phyloP scores from a whole-genome alignment of 2,888 invertebrate species.

The Cyclophora punctaria region DNA sequence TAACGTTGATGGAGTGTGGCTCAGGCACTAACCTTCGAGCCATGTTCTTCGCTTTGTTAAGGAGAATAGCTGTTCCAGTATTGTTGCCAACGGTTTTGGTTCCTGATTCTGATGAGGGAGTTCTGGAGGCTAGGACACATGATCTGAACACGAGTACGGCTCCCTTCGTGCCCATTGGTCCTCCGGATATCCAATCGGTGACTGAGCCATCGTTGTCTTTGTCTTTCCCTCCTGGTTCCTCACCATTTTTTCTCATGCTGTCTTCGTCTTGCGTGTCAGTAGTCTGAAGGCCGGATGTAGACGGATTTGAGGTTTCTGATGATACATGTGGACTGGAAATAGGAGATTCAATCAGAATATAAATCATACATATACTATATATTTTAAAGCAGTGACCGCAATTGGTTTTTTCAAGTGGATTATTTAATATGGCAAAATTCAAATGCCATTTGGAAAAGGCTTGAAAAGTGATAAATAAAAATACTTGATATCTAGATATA shows the following conservation, averaged over 20 bases:
- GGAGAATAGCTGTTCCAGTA: constrained; percentile 55
- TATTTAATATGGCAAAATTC: too few species aligned
- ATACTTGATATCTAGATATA: too few species aligned
- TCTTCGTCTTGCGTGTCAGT: constrained; percentile 32
- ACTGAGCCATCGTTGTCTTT: constrained; percentile 50
- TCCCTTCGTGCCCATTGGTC: constrained; percentile 76
- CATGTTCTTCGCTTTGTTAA: constrained; percentile 68
- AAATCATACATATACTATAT: too few species aligned
- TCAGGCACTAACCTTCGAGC: constrained; percentile 59
- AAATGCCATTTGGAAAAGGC: too few species aligned
- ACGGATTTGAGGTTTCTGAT: constrained; percentile 60
- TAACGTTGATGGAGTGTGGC: constrained; percentile 54
- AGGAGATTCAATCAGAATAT: neutral
- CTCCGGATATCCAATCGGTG: constrained; percentile 75
- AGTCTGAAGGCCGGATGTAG: constrained; percentile 61
- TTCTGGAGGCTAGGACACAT: constrained; percentile 72
- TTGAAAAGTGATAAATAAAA: too few species aligned
- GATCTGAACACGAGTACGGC: constrained; percentile 81
- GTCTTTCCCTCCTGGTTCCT: constrained; percentile 33
- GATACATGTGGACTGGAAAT: constrained; percentile 70
- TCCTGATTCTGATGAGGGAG: constrained; percentile 61
- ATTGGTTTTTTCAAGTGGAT: too few species aligned
- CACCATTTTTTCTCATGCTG: constrained; percentile 64
- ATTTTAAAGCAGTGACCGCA: too few species aligned
- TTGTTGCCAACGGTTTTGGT: constrained; percentile 59